Conservation (phyloP, 2,797 vertebrate species). For the Liasis olivaceus region DNA sequence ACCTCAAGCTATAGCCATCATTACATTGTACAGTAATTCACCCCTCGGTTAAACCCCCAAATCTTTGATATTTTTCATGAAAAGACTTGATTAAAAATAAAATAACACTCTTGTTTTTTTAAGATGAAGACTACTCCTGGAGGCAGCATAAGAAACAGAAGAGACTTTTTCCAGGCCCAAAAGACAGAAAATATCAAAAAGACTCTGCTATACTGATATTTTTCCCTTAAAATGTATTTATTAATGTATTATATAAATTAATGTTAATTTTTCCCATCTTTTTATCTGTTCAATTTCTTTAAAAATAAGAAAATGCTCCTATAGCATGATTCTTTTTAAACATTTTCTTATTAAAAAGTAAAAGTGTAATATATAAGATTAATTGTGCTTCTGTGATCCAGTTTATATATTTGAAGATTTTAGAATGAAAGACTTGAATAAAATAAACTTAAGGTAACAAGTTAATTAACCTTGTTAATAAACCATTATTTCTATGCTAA, state of each 20-base stretch:
- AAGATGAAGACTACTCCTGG: conserved; percentile 28
- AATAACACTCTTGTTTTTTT: not conserved
- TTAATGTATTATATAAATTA: conserved; percentile 31
- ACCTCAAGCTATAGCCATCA: not conserved
- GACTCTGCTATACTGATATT: conserved; percentile 9
- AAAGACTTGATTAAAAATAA: conserved; percentile 14
- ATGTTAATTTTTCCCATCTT: conserved; percentile 46
- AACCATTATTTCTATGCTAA: not conserved
- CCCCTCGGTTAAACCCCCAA: not conserved
- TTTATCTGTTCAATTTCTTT: conserved; percentile 50
- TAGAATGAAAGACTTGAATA: not conserved
- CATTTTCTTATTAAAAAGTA: not conserved
- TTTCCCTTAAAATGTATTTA: conserved; percentile 45
- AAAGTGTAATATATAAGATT: conserved; percentile 25
- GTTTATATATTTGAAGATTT: conserved; percentile 11
- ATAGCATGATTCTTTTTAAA: conserved; percentile 48
- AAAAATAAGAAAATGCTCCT: conserved; percentile 52
- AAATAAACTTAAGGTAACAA: not conserved
- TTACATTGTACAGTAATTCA: conserved; percentile 12
- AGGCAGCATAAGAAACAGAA: conserved; percentile 25
- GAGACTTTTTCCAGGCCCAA: not conserved
- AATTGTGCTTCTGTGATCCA: conserved; percentile 20
- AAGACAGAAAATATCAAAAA: conserved; percentile 45
- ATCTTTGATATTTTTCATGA: conserved; percentile 27
- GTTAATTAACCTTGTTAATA: not conserved